Base-by-base conservation (phyloP, 1,140 invertebrate species). In the Lordiphosa stackelbergi region DNA sequence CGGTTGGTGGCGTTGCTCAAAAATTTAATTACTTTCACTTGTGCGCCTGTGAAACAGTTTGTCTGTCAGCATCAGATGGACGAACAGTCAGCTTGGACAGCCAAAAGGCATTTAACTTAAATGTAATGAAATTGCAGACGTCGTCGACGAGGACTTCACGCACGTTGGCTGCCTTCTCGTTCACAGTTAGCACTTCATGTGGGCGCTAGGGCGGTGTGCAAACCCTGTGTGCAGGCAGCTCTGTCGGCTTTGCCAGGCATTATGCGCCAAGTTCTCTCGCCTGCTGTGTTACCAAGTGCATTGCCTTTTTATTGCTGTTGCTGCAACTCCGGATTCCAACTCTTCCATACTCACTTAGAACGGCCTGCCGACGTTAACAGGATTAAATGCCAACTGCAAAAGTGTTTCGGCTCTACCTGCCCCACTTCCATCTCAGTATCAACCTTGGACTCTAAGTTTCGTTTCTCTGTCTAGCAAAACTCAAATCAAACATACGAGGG, bases 21-120 rank as follows among this genome's bases (percentile, higher is more conserved):
- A 81, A 81, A 81, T 81, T 83, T 83, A 81, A 81, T 81, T 81
- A 81, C 75, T 81, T 81, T 81, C 75, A 83, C 77, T 81, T 74
- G 65, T 78, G 74, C 73, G 64, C 5, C 22, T 24, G 22, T 5
- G 5, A 24, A 69, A 65, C 59, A 69, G 73, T 78, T 77, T 78
- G 73, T 77, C 74, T 79, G 64, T 34, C 73, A 69, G 56, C 40
- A 16, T 37, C 36, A 36, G 11, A 38, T 13, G 34, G 12, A 9
- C 38, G 12, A 35, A 3, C 22, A 41, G 35, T 16, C 34, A 10
- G 45, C 4, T 34, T 12, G 13, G 8, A 8, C 46, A 16, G 41
- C 5, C 11, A 34, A 69, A 78, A 69, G 73, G 73, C 73, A 74
- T 78, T 78, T 78, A 78, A 78, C 74, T 77, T 79, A 66, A 78